Evolutionary conservation across 1,140 invertebrate species (phyloP).

Genomic region (Drosophila suzukii): DNA sequence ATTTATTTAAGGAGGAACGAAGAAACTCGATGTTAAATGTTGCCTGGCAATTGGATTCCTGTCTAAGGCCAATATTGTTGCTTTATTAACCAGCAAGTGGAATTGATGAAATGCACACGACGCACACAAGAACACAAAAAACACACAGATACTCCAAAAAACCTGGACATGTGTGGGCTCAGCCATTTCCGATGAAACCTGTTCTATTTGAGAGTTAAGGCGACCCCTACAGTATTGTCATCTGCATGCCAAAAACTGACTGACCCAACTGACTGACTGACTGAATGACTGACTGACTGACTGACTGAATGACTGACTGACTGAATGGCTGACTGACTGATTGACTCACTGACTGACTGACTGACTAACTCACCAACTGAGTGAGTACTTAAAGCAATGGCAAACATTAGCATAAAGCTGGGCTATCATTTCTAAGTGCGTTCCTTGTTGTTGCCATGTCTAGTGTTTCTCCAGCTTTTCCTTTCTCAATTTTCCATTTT

Average conservation of each 20-base stretch:
- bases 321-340: constrained; percentile 6
- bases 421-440: constrained; percentile 78
- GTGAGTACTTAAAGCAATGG: constrained; percentile 65
- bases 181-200: constrained; percentile 30
- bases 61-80: constrained; percentile 23
- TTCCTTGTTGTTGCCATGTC: constrained; percentile 61
- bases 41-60: constrained; percentile 19
- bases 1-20: neutral
- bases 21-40: neutral
- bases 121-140: neutral
- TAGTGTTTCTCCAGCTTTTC: constrained; percentile 59
- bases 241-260: constrained; percentile 48
- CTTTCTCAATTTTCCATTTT: constrained; percentile 41
- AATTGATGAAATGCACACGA: constrained; percentile 32
- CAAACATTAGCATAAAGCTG: constrained; percentile 80
- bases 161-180: constrained; percentile 18
- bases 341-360: constrained; percentile 27
- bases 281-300: constrained; percentile 1
- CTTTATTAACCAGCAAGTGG: constrained; percentile 41
- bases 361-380: constrained; percentile 47
- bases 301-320: constrained; percentile 7
- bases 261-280: constrained; percentile 15
- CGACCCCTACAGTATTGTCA: constrained; percentile 28
- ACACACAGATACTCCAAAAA: neutral
- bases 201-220: constrained; percentile 43